Conservation (phyloP, 2,888 invertebrate species). For the Ptilodon capucinus region DNA sequence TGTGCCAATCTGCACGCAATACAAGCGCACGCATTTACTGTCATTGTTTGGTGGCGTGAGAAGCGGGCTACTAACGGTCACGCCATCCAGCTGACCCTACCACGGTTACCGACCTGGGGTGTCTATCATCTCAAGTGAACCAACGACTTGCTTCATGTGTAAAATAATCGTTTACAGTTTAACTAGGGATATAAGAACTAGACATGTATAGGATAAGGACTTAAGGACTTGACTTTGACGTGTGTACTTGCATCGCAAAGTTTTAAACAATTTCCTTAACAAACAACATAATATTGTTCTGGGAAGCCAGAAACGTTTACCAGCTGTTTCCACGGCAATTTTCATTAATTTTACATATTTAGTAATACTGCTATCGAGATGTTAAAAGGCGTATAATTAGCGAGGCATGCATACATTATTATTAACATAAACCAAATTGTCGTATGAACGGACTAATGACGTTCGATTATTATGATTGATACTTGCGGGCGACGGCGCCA, state of each 20-base stretch:
- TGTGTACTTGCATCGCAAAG: constrained; percentile 7
- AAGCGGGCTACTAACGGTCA: constrained; percentile 43
- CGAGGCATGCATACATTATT: neutral
- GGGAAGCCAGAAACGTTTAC: neutral
- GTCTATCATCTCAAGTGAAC: constrained; percentile 18
- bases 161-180: no score
- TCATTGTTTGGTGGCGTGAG: constrained; percentile 42
- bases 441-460: constrained; percentile 2
- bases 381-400: neutral
- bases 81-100: constrained; percentile 35
- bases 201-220: no score
- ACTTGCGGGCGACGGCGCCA: constrained; percentile 3
- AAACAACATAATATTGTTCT: neutral
- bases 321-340: neutral
- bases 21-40: constrained; percentile 17
- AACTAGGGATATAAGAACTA: no score
- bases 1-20: neutral
- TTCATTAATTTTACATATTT: neutral
- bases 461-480: constrained; percentile 23
- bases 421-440: neutral
- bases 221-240: no score
- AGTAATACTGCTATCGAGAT: neutral
- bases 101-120: constrained; percentile 30
- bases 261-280: neutral
- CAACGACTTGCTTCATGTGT: no score